Conservation (phyloP, 2,797 vertebrate species). For the Tokudaia muenninki region DNA sequence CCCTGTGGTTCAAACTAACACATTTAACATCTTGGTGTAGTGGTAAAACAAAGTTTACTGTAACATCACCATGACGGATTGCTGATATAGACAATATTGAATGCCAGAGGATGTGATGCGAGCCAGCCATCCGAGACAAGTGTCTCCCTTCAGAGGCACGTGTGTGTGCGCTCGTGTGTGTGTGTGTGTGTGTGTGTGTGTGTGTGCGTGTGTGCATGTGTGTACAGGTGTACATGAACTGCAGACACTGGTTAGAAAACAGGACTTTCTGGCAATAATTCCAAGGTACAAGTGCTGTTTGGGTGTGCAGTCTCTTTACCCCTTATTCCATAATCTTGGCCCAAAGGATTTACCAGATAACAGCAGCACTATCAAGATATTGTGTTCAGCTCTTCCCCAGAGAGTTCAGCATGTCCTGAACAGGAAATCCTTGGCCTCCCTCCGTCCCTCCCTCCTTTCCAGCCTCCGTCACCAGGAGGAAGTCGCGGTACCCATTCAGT, state of each 20-base stretch:
- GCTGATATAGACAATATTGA: not conserved
- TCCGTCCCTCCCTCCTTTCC: not conserved
- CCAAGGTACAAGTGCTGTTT: not conserved
- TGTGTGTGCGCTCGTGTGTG: not conserved
- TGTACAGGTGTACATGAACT: not conserved
- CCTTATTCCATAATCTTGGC: not conserved
- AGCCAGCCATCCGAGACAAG: not conserved
- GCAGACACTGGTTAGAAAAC: not conserved
- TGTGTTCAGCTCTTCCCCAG: not conserved
- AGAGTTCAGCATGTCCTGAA: fast-evolving
- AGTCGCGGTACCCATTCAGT: not conserved
- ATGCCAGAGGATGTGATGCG: not conserved
- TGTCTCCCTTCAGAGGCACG: not conserved
- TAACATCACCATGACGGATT: not conserved
- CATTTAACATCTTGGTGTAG: not conserved
- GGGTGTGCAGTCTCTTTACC: not conserved
- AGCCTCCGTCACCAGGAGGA: not conserved
- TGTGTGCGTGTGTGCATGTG: not conserved
- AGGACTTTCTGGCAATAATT: not conserved
- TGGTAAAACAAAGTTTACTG: not conserved
- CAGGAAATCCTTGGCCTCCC: not conserved
- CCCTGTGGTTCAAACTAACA: not conserved
- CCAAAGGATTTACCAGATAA: not conserved
- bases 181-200: not conserved
- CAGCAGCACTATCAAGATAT: not conserved